Base-by-base conservation (phyloP, 2,888 invertebrate species). In the Nymphalis urticae region DNA sequence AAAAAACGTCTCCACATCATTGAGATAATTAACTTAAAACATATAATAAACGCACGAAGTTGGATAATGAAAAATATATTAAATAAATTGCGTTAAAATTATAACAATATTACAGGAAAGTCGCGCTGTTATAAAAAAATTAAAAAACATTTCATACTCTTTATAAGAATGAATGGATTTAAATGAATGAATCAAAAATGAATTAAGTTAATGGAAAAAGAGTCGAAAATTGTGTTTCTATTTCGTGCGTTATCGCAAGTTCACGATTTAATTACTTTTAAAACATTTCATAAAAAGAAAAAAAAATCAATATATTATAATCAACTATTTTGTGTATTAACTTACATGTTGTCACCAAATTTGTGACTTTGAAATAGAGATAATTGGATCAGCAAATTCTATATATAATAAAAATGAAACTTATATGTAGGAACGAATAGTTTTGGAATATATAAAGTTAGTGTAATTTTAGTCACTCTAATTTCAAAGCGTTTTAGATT, bases 181-280 rank as follows among this genome's bases (percentile, higher is more conserved):
- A 24, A 27, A 48, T 13, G n/a, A 24, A 32, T n/a, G 13, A 19
- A 62, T 13, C 42, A 13, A 32, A 32, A 16, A 27, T 27, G 32
- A 53, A 53, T 24, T 13, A 24, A 27, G 50, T 60, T 64, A 24
- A 32, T 58, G 56, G 70, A 56, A 32, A 32, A 42, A 42, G 42
- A 42, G 42, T 42, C 4, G 13, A 4, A 42, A 42, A 42, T 42
- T 42, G 42, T n/a, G 17, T 72, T 72, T 65, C 71, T 70, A 64
- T 72, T 69, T 73, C 73, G 69, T 63, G 75, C 77, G 71, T 62
- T 74, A 67, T 58, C 68, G 72, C 77, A 77, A 75, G 78, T 76
- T 76, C 75, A 74, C 75, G 76, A 75, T 78, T 76, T 74, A 73
- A 77, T 74, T 80, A 68, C 71, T 75, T 76, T 77, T 75, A 74